Evolutionary conservation across 2,113 vertebrate species (phyloP).

Genomic region (Etia nguti): DNA sequence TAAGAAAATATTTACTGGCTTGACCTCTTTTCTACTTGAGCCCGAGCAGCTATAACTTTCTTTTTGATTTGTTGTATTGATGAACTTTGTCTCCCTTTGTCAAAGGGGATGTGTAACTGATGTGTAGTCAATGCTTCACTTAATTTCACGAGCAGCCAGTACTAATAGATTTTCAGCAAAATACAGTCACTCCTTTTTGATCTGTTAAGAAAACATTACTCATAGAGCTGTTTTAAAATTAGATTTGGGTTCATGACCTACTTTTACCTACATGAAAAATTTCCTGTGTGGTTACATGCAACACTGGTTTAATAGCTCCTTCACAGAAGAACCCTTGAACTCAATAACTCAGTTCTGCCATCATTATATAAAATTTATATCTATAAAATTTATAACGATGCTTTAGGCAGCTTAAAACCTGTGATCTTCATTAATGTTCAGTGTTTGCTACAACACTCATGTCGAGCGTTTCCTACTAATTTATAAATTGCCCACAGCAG

Average conservation of each 20-base stretch:
- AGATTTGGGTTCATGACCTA: neutral
- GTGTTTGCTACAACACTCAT: neutral
- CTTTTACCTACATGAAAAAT: neutral
- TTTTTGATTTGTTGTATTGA: neutral
- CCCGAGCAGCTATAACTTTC: neutral
- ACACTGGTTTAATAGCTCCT: neutral
- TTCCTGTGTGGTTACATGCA: neutral
- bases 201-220: neutral
- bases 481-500: neutral
- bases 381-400: neutral
- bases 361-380: neutral
- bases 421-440: neutral
- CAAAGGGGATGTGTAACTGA: no score
- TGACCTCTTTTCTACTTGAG: neutral
- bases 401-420: neutral
- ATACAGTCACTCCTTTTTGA: neutral
- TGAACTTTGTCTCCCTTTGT: neutral
- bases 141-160: neutral
- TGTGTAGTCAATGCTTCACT: neutral
- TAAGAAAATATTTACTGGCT: fast-evolving
- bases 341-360: neutral
- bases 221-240: fast-evolving
- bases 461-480: neutral
- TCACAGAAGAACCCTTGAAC: neutral
- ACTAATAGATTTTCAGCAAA: neutral